Conservation (phyloP, 92 coral and sea anemone genomes). For the Bergia sp. region DNA sequence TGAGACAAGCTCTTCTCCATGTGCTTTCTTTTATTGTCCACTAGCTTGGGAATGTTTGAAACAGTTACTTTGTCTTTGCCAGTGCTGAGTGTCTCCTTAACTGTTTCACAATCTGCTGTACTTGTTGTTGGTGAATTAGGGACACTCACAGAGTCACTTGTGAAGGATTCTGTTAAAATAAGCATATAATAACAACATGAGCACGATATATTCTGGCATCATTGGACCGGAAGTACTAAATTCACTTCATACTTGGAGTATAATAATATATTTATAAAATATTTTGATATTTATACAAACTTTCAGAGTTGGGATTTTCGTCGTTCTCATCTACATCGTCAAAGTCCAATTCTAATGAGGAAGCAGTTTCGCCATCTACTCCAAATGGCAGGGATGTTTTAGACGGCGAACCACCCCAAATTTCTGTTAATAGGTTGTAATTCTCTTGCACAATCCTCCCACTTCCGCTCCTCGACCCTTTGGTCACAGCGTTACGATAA, state of each 20-base stretch:
- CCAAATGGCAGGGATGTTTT: conserved; percentile 10
- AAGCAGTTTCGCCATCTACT: conserved; percentile 9
- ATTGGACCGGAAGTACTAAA: background rate
- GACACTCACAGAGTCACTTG: background rate
- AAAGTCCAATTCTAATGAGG: background rate
- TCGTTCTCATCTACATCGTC: background rate
- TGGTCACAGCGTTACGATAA: background rate
- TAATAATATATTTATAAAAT: background rate
- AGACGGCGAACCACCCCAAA: background rate
- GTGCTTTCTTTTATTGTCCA: conserved; percentile 62
- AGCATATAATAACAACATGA: background rate
- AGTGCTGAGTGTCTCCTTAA: background rate
- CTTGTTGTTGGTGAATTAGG: conserved; percentile 1
- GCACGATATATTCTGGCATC: conserved; percentile 2
- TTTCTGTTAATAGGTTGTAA: background rate
- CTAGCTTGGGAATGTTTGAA: conserved; percentile 55
- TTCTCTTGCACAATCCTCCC: background rate
- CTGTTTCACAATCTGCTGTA: background rate
- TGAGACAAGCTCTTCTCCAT: conserved; percentile 65
- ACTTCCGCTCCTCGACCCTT: background rate
- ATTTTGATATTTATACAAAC: conserved; percentile 1
- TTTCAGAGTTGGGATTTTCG: background rate
- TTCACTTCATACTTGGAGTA: conserved; percentile 7
- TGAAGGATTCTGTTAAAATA: conserved; percentile 5
- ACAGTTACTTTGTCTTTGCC: conserved; percentile 8